phyloP scores from a whole-genome alignment of 2,888 invertebrate genomes.

The Pycnomerus fuliginosus region DNA sequence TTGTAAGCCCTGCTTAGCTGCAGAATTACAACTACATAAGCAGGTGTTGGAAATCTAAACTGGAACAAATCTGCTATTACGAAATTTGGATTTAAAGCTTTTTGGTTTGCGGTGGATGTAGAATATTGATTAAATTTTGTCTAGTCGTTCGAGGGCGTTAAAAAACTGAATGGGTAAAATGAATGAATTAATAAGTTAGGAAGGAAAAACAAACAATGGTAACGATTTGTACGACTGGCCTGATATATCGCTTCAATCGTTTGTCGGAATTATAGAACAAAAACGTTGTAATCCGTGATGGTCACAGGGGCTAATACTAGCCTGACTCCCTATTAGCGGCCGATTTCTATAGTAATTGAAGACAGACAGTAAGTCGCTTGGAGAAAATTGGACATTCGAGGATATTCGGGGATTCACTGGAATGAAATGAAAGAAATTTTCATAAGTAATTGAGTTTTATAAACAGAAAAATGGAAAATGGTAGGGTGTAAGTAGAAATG shows the following conservation, averaged over 20 bases:
- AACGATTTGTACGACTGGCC: conserved; percentile 45
- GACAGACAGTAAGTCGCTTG: conserved; percentile 13
- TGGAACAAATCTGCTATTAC: too few relatives aligned
- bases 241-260: conserved; percentile 47
- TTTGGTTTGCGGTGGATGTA: too few relatives aligned
- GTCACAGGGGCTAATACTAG: conserved; percentile 35
- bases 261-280: conserved; percentile 41
- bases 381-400: conserved; percentile 15
- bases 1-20: too few relatives aligned
- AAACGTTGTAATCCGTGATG: conserved; percentile 38
- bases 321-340: conserved; percentile 32
- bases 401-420: conserved; percentile 23
- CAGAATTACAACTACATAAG: too few relatives aligned
- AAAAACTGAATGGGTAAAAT: too few relatives aligned
- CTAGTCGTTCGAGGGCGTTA: too few relatives aligned
- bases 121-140: too few relatives aligned
- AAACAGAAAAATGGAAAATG: conserved; percentile 38
- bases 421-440: conserved; percentile 31
- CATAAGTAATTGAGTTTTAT: conserved; percentile 38
- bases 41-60: too few relatives aligned
- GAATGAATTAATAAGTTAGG: too few relatives aligned
- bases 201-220: too few relatives aligned
- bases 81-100: too few relatives aligned
- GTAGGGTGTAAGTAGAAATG: conserved; percentile 30
- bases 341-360: conserved; percentile 32